Percentiles rank a stretch among this genome's conserved stretches.
Evolutionary conservation across 2,113 vertebrate genomes (phyloP).

Genomic region (Panthera uncia): DNA sequence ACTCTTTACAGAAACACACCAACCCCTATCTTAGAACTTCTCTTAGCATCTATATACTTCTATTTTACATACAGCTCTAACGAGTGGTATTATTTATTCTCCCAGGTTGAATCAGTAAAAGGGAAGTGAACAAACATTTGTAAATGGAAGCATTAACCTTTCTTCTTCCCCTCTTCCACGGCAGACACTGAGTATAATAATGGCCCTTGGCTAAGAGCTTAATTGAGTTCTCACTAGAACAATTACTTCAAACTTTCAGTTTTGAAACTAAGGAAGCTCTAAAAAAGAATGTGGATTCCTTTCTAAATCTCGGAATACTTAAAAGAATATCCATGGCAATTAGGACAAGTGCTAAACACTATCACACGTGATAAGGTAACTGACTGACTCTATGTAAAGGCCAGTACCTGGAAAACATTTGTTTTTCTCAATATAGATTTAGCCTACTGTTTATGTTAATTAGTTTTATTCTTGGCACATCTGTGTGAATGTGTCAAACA

Average conservation of each 20-base stretch:
- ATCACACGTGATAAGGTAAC: not conserved
- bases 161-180: not conserved
- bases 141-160: constrained; percentile 37
- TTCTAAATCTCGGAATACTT: not conserved
- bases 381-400: not conserved
- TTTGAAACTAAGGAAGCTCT: constrained; percentile 19
- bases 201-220: not conserved
- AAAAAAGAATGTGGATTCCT: not conserved
- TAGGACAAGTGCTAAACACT: not conserved
- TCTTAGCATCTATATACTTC: not conserved
- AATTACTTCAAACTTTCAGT: constrained; percentile 49
- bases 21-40: not conserved
- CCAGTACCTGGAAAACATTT: not conserved
- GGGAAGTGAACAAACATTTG: constrained; percentile 7
- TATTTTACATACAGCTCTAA: not conserved
- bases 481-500: not conserved
- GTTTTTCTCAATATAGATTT: not conserved
- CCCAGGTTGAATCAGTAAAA: not conserved
- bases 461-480: not conserved
- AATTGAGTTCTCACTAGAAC: constrained; percentile 50
- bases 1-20: not conserved
- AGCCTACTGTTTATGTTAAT: not conserved
- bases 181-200: constrained; percentile 12
- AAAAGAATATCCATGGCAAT: not conserved
- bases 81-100: not conserved